Evolutionary conservation across 92 coral and sea anemone genomes (phyloP), one percentile per base, ranked within the genome.

Genomic region (Phenganax subtilis): DNA sequence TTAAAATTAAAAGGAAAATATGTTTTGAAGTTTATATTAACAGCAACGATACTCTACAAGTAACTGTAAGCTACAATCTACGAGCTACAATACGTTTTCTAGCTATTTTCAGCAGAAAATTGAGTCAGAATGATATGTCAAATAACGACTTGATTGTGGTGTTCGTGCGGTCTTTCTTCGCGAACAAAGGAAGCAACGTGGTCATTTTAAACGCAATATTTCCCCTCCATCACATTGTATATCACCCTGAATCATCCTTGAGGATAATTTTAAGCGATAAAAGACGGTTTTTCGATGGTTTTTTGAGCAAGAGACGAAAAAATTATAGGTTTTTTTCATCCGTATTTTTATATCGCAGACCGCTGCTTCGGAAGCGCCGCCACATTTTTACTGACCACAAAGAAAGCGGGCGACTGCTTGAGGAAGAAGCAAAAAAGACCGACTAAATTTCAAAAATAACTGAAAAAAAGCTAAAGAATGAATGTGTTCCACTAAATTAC

Each of bases 351-450:
- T 51, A 72, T 54, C 7, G 51, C 61, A 51, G 67, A 78, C 82
- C 82, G 82, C 82, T 78, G 82, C 82, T 64, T 78, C 82, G 82
- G 54, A 78, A 63, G 82, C 61, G 82, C 82, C 82, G 82, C 82
- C 82, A 78, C 59, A 54, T 67, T 58, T 78, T 78, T 78, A 78
- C 82, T 78, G 82, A 78, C 82, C 82, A 78, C 82, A 78, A 78
- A 78, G 82, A 78, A 78, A 72, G 82, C 82, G 82, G 82, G 82
- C 82, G 82, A 78, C 82, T 20, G 16, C 72, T 61, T 51, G 15
- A 51, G 47, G 54, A 78, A 27, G 30, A 76, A 76, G 62, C 81
- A 51, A 29, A 10, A 11, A 76, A 76, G 56, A 28, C 14, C 7
- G 11, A 12, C 10, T 67, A 8, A 0, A 9, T 57, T 56, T 30